These are phyloP conservation scores for Eupithecia centaureata DNA, from an alignment of 2,888 invertebrate genomes.

Conservation along the genomic window DNA sequence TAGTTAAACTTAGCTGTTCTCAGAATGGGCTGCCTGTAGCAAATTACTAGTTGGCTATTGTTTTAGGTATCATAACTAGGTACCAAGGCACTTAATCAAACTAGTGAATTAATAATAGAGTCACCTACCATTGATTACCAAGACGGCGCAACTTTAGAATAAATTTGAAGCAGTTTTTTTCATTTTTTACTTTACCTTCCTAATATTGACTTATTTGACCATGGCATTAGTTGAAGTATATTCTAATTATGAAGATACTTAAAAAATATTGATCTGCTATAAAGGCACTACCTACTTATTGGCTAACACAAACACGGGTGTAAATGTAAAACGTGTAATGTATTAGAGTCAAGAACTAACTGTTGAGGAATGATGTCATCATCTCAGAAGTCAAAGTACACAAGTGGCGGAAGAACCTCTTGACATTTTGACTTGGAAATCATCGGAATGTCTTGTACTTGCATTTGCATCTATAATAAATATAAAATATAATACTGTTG, in stretches of 20 bases:
- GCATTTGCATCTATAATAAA: constrained; percentile 1
- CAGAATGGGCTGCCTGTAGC: background rate
- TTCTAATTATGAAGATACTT: too few relatives aligned
- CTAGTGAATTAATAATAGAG: background rate
- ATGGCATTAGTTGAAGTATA: too few relatives aligned
- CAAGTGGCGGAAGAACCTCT: constrained; percentile 33
- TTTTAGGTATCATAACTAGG: too few relatives aligned
- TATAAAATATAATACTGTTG: too few relatives aligned
- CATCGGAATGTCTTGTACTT: constrained; percentile 12
- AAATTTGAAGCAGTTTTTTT: background rate
- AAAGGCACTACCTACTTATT: background rate
- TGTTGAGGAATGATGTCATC: constrained; percentile 42
- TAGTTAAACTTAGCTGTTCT: constrained; percentile 1
- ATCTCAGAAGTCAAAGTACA: constrained; percentile 24
- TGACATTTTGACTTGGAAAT: constrained; percentile 34
- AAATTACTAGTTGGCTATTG: background rate
- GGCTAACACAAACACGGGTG: constrained; percentile 9
- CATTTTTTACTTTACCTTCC: too few relatives aligned
- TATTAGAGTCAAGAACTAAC: constrained; percentile 31
- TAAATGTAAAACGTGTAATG: constrained; percentile 15
- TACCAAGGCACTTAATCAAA: too few relatives aligned
- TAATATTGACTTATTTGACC: too few relatives aligned
- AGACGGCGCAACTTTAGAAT: too few relatives aligned
- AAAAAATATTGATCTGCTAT: too few relatives aligned
- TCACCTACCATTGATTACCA: background rate